Evolutionary conservation across 2,797 vertebrate species (phyloP), one percentile per base, ranked within the genome.

Genomic region (Xiphorhynchus erythropygius): DNA sequence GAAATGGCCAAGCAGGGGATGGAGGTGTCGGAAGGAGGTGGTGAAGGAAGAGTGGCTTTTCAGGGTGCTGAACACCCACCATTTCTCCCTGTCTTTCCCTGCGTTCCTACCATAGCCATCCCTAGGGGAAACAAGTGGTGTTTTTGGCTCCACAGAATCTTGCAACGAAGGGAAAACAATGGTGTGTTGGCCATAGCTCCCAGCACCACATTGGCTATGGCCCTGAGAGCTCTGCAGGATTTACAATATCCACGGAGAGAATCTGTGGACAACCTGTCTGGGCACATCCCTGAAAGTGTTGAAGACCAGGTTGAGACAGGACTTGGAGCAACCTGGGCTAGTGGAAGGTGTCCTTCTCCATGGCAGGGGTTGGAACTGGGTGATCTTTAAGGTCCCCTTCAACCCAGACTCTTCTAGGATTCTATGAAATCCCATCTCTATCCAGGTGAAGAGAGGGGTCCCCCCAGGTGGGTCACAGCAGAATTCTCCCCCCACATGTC

Each of bases 181-280:
- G 4, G 4, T 2, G 2, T 18, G 7, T 13, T 81, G 17, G 23
- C 39, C 9, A 1, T 13, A 23, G 44, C 3, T 68, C n/a, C n/a
- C 52, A 65, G 4, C 32, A 68, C 5, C 2, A 3, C 1, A 0
- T 8, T 63, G 47, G 6, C n/a, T 6, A 5, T 2, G 14, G 22
- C 8, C 18, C 16, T 15, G 28, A 30, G 62, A 18, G 10, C 27
- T 84, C 68, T 50, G 13, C 47, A 16, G 32, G 33, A 18, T 46
- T 44, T 53, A 7, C 18, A 10, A 4, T 17, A 47, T 25, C 35
- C 6, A 0, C 9, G 27, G 10, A 10, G 46, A 49, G 6, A n/a
- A 49, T 5, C 5, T 3, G 2, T 7, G 15, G 19, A 83, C 14
- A 84, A 4, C 17, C 17, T 14, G 13, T 52, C 65, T 71, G 44